phyloP scores from a whole-genome alignment of 2,113 vertebrate genomes.

The Peucedramus taeniatus region DNA sequence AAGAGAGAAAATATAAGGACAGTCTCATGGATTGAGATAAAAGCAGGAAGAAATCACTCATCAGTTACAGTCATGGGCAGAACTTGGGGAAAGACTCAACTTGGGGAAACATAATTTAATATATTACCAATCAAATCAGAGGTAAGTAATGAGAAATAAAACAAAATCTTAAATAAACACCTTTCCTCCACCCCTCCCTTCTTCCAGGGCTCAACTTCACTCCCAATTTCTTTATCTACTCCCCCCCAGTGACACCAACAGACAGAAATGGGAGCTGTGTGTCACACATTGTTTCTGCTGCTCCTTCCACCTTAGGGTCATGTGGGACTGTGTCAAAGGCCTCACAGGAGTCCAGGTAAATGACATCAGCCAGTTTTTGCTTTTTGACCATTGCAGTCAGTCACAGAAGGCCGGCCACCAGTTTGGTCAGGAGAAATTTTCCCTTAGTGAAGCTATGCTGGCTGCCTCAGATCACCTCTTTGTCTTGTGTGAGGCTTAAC shows the following conservation, averaged over 20 bases:
- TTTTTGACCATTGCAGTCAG: background rate
- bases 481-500: background rate
- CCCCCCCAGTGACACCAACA: fast-evolving
- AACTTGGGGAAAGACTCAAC: background rate
- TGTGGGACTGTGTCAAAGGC: background rate
- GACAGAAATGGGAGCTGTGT: background rate
- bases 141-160: background rate
- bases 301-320: background rate
- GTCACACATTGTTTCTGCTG: background rate
- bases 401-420: background rate
- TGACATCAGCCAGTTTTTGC: background rate
- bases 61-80: background rate
- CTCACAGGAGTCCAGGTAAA: no score
- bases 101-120: background rate
- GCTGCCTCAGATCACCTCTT: background rate
- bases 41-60: background rate
- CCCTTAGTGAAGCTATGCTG: background rate
- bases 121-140: background rate
- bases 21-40: background rate
- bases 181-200: background rate
- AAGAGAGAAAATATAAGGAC: background rate
- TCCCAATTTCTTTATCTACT: background rate
- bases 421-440: background rate
- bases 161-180: background rate
- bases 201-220: background rate